Conservation (phyloP, 2,888 invertebrate species). For the Lithophane ornitopus region DNA sequence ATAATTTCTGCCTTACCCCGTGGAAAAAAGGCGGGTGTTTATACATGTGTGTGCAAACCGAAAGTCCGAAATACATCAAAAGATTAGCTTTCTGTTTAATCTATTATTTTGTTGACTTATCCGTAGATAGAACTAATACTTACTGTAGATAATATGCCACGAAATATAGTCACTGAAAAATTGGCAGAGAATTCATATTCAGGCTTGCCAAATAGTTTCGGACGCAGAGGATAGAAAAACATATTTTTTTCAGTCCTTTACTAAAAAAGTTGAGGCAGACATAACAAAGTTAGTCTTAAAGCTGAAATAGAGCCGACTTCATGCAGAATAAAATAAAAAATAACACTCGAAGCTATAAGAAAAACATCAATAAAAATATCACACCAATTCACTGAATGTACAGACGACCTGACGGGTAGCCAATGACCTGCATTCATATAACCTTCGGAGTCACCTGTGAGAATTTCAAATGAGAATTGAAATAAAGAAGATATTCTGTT, state of each 20-base stretch:
- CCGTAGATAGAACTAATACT: neutral
- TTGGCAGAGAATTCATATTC: neutral
- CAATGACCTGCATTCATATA: neutral
- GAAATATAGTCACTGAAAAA: neutral
- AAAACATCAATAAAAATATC: conserved; percentile 22
- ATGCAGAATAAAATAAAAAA: neutral
- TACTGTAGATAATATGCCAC: neutral
- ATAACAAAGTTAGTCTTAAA: conserved; percentile 15
- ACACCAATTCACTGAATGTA: conserved; percentile 12
- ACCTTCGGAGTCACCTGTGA: neutral
- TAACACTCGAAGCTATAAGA: neutral
- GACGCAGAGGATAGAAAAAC: neutral
- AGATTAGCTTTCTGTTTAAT: neutral
- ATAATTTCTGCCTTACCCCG: too few species aligned
- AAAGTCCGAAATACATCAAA: neutral
- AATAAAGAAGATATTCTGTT: conserved; percentile 15
- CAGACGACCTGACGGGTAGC: conserved; percentile 4
- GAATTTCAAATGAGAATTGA: neutral
- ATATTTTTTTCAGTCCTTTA: neutral
- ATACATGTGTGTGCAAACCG: too few species aligned
- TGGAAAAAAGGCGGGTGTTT: too few species aligned
- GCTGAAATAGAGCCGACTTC: neutral
- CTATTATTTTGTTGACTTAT: neutral
- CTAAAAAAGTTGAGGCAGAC: neutral
- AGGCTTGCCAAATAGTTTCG: conserved; percentile 1